Conservation (phyloP, 2,888 invertebrate species). For the Noctua janthe region DNA sequence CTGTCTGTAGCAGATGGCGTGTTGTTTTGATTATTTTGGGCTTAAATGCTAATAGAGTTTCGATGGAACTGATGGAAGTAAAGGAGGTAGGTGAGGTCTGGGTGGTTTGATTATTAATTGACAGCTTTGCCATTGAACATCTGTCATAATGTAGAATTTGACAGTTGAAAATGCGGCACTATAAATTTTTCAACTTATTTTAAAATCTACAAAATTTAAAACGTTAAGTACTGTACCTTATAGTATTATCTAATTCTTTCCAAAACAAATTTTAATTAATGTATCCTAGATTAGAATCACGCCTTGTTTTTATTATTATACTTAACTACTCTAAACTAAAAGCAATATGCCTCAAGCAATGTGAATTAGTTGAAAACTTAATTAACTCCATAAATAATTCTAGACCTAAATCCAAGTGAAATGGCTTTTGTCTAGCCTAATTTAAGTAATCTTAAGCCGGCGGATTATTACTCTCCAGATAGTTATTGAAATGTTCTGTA, state of each 20-base stretch:
- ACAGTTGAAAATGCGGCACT: background rate
- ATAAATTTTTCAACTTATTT: background rate
- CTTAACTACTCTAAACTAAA: background rate
- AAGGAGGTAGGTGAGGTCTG: background rate
- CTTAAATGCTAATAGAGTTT: slow-evolving; percentile 23
- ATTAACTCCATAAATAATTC: slow-evolving; percentile 39
- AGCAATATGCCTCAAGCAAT: slow-evolving; percentile 20
- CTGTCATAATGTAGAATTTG: background rate
- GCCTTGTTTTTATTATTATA: slow-evolving; percentile 1
- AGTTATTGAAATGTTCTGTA: slow-evolving; percentile 26
- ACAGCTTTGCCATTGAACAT: background rate
- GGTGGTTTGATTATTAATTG: background rate
- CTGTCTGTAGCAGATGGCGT: slow-evolving; percentile 53
- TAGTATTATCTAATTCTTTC: background rate
- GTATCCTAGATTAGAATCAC: background rate
- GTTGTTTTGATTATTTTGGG: slow-evolving; percentile 27
- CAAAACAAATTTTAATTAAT: slow-evolving; percentile 24
- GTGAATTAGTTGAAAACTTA: slow-evolving; percentile 34
- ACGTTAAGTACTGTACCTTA: background rate
- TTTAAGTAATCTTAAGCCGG: slow-evolving; percentile 27
- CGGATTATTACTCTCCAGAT: slow-evolving; percentile 19
- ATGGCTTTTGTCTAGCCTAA: slow-evolving; percentile 40
- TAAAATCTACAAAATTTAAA: background rate
- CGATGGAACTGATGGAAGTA: background rate
- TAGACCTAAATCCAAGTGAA: slow-evolving; percentile 12